These are phyloP conservation scores for Sebastes hubbsi DNA, from an alignment of 2,797 vertebrate genomes.

Conservation along the genomic window DNA sequence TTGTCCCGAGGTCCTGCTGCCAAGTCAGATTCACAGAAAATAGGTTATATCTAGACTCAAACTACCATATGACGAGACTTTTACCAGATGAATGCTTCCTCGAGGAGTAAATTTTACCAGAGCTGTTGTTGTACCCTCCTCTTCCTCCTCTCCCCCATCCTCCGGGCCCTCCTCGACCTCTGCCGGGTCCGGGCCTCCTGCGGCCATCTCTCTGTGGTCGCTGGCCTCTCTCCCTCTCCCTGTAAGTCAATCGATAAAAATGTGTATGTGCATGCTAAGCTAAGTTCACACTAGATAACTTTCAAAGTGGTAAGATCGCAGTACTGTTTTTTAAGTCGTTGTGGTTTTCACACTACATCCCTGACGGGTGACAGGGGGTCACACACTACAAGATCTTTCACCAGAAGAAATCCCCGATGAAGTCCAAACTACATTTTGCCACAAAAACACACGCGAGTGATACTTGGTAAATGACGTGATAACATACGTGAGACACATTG, in stretches of 20 bases:
- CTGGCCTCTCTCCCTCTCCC: constrained; percentile 80
- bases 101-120: constrained; percentile 80
- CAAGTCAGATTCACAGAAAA: not conserved
- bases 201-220: constrained; percentile 86
- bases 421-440: too few species aligned
- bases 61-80: not conserved
- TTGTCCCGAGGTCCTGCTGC: constrained; percentile 88
- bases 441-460: too few species aligned
- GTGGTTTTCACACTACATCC: rapidly evolving
- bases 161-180: constrained; percentile 90
- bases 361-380: too few species aligned
- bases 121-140: constrained; percentile 88
- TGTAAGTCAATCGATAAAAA: constrained; percentile 27
- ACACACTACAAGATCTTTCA: too few species aligned
- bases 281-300: too few species aligned
- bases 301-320: too few species aligned
- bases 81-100: not conserved
- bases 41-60: not conserved
- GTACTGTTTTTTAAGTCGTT: too few species aligned
- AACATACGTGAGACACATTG: too few species aligned
- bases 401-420: too few species aligned
- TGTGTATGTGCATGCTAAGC: not conserved
- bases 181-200: constrained; percentile 85
- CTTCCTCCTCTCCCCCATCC: constrained; percentile 90
- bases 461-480: rapidly evolving